Conservation (phyloP, 2,797 vertebrate genomes). For the Scleropages formosus region DNA sequence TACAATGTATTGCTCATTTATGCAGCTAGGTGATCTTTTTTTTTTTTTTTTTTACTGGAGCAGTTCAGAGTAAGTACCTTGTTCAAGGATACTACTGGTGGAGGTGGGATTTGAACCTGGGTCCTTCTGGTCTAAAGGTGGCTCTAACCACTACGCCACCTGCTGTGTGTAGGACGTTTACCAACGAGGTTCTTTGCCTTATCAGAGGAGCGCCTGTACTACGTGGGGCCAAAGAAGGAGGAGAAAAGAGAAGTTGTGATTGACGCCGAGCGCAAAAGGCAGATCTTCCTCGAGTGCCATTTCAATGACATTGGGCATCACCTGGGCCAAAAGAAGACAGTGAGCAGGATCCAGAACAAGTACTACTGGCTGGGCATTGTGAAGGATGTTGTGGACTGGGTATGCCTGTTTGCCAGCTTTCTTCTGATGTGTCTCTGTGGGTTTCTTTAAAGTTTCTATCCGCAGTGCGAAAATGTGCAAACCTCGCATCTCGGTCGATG, state of each 20-base stretch:
- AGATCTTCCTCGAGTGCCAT: slow-evolving; percentile 86
- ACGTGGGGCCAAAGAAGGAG: slow-evolving; percentile 84
- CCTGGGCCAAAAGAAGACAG: slow-evolving; percentile 88
- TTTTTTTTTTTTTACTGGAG: too few relatives aligned
- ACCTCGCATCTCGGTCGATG: background rate
- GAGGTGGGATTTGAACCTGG: too few relatives aligned
- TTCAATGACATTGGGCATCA: slow-evolving; percentile 83
- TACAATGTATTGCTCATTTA: too few relatives aligned
- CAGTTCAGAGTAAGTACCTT: too few relatives aligned
- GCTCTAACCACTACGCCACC: too few relatives aligned
- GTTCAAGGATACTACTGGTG: too few relatives aligned
- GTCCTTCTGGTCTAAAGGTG: too few relatives aligned
- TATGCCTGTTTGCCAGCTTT: slow-evolving; percentile 43
- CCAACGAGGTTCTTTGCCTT: background rate
- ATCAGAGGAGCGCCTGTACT: slow-evolving; percentile 79
- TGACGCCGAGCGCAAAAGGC: slow-evolving; percentile 74
- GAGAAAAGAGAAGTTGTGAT: slow-evolving; percentile 88
- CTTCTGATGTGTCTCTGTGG: background rate
- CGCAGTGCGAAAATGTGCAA: too few relatives aligned
- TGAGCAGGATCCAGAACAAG: slow-evolving; percentile 84
- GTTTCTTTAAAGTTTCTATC: background rate
- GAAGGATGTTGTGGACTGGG: slow-evolving; percentile 91
- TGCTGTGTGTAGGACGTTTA: too few relatives aligned
- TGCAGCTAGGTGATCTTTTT: too few relatives aligned
- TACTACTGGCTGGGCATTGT: slow-evolving; percentile 93